Evolutionary conservation across 2,113 vertebrate species (phyloP).

Genomic region (Peromyscus californicus): DNA sequence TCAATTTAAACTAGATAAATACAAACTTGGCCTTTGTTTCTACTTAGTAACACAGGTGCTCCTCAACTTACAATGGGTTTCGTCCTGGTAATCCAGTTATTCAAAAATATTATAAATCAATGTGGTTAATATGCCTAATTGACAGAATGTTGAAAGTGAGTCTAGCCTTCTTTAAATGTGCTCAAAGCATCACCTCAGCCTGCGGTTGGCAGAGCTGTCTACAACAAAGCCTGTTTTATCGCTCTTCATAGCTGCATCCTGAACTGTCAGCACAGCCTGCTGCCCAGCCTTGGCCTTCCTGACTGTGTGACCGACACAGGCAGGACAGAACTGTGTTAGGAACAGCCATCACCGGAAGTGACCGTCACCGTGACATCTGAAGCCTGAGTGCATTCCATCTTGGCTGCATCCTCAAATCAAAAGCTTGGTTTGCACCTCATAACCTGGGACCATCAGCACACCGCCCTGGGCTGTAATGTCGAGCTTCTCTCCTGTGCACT

Average conservation of each 20-base stretch:
- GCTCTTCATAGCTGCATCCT: neutral
- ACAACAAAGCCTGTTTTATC: no score
- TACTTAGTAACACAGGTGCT: neutral
- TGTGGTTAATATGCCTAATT: neutral
- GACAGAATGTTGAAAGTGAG: neutral
- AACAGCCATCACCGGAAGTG: no score
- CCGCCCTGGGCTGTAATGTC: rapidly evolving
- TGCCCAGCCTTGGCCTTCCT: neutral
- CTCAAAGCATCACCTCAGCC: neutral
- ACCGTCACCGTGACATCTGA: rapidly evolving
- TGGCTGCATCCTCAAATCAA: neutral
- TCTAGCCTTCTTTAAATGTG: neutral
- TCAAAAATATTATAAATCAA: neutral
- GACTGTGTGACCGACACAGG: rapidly evolving
- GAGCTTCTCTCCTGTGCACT: neutral
- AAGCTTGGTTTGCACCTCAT: no score
- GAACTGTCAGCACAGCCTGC: rapidly evolving
- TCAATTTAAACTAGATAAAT: slow-evolving; percentile 18
- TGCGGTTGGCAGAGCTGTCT: neutral
- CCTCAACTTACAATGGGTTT: neutral
- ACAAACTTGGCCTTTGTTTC: neutral
- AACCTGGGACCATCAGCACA: neutral
- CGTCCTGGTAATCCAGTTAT: neutral
- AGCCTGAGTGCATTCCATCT: neutral
- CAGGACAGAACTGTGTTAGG: neutral